Conservation (phyloP, 1,140 invertebrate species). For the Zaprionus tsacasi region DNA sequence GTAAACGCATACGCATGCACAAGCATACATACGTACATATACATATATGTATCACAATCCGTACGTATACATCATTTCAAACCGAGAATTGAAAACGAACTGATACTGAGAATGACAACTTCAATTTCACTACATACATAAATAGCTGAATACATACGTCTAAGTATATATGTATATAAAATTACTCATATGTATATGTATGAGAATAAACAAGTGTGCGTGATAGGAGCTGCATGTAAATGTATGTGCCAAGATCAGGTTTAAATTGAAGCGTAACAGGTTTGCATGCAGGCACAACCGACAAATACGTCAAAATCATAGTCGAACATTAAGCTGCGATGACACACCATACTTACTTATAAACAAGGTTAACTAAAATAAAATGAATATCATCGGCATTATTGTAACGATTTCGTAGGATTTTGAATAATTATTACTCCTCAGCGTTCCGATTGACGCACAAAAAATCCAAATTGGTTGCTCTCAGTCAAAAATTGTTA, state of each 20-base stretch:
- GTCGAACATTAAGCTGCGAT: slow-evolving; percentile 18
- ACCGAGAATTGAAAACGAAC: slow-evolving; percentile 51
- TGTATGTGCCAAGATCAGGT: slow-evolving; percentile 49
- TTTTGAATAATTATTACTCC: no score
- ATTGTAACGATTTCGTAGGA: no score
- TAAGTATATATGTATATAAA: slow-evolving; percentile 26
- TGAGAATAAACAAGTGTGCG: slow-evolving; percentile 12
- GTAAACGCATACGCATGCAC: slow-evolving; percentile 24
- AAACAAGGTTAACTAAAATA: no score
- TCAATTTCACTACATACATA: slow-evolving; percentile 36
- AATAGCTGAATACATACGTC: slow-evolving; percentile 29
- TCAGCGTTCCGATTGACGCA: no score
- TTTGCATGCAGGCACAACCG: slow-evolving; percentile 44
- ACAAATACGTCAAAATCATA: slow-evolving; percentile 39
- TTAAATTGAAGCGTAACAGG: slow-evolving; percentile 46
- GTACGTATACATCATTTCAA: slow-evolving; percentile 40
- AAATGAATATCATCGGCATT: no score
- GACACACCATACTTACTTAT: neutral
- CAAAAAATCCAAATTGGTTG: no score
- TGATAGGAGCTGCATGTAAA: slow-evolving; percentile 15
- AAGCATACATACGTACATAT: slow-evolving; percentile 8
- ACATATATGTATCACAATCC: slow-evolving; percentile 38
- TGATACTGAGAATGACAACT: slow-evolving; percentile 48
- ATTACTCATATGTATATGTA: slow-evolving; percentile 10
- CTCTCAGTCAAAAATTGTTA: no score